Base-by-base conservation (phyloP, 2,113 vertebrate species). In the Pterocles burchelli region DNA sequence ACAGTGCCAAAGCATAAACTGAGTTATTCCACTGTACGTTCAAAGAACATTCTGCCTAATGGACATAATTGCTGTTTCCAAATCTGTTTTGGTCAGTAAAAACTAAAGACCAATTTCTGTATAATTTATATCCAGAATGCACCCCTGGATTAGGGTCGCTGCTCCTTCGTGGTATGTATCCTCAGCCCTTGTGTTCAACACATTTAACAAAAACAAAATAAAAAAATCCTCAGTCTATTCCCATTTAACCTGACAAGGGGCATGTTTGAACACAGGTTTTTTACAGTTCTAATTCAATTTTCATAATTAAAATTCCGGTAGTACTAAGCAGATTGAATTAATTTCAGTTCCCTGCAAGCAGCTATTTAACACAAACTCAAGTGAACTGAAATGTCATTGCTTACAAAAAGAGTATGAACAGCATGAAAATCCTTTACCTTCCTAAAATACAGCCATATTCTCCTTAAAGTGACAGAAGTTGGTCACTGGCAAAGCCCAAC, bases 291-390 rank as follows among this genome's bases (percentile, higher is more conserved):
- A 83, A 70, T 83, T 83, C 24, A 77, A 62, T 91, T 93, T 94
- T 85, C 33, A 9, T 57, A 83, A 90, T 85, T 91, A 93, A 85
- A 84, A 94, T 93, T 85, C 82, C 0, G 0, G 25, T 31, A 85
- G 11, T 59, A 62, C 51, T 74, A 57, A 90, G 51, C 51, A 95
- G 74, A 93, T 34, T 67, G 43, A 80, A 93, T 86, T 95, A 29
- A 88, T 90, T 91, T 83, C 21, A 16, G 74, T 76, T 88, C 94
- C 88, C 73, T 94, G 33, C 34, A 93, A 90, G 59, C 5, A 71
- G 33, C 68, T 85, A 71, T 85, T 93, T 93, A 90, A 85, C 48
- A 94, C 13, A 46, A 89, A 80, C 54, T 70, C 74, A 68, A 0
- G 0, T 82, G 78, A 93, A 73, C 51, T 28, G 33, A 91, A 76